phyloP scores from a whole-genome alignment of 2,113 vertebrate genomes.

The Numenius arquata region DNA sequence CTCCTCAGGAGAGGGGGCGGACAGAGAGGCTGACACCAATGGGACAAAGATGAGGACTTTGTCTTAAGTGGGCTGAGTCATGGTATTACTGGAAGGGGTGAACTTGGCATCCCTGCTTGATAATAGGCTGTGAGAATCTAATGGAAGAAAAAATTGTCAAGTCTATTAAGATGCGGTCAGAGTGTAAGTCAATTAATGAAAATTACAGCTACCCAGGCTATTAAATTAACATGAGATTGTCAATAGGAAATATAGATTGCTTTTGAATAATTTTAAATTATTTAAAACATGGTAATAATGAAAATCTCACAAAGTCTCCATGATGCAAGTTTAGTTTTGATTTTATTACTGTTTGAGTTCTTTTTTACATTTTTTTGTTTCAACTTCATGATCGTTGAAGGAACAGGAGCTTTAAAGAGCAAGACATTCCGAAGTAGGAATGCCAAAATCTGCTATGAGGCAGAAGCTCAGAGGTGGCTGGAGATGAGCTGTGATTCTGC shows the following conservation, averaged over 20 bases:
- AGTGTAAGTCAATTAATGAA: constrained; percentile 30
- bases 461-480: not conserved
- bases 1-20: not conserved
- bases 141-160: not conserved
- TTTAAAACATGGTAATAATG: not conserved
- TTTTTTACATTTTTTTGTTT: not conserved
- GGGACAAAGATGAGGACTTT: not conserved
- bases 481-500: not conserved
- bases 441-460: not conserved
- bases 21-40: not conserved
- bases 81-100: not conserved
- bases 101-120: not conserved
- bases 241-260: constrained; percentile 23
- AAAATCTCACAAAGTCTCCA: not conserved
- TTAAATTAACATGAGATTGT: constrained; percentile 25
- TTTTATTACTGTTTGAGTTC: not conserved
- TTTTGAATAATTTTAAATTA: constrained; percentile 6
- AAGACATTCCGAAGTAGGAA: not conserved
- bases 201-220: not conserved
- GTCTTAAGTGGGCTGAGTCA: not conserved
- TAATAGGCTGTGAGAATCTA: not conserved
- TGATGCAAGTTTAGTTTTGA: not conserved
- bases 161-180: not conserved
- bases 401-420: not conserved
- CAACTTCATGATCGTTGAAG: not conserved